These are phyloP conservation scores for Argyresthia goedartella DNA, from an alignment of 2,888 invertebrate species.

Conservation along the genomic window DNA sequence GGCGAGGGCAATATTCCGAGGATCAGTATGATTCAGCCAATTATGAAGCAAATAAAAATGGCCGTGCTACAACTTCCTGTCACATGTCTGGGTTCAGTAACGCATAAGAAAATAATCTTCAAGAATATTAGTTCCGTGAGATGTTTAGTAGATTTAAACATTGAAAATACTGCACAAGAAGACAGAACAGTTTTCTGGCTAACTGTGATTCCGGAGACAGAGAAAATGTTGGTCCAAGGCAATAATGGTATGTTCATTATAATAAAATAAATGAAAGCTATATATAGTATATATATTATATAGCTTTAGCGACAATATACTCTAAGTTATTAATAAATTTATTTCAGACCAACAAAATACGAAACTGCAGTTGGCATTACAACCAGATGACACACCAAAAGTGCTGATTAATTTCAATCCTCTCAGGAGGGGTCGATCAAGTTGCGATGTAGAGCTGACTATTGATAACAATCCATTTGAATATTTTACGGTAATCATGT, in stretches of 20 bases:
- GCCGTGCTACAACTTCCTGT: constrained; percentile 40
- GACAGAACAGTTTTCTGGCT: constrained; percentile 46
- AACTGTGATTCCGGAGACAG: constrained; percentile 20
- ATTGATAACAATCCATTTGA: constrained; percentile 55
- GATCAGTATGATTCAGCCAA: constrained; percentile 37
- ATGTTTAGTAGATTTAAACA: constrained; percentile 28
- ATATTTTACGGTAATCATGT: constrained; percentile 35
- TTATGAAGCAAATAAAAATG: constrained; percentile 28
- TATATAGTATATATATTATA: too few relatives aligned
- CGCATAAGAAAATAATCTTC: constrained; percentile 33
- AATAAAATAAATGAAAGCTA: too few relatives aligned
- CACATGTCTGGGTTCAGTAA: constrained; percentile 51
- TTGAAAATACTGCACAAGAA: constrained; percentile 27
- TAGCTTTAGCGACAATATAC: too few relatives aligned
- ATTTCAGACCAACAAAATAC: constrained; percentile 29
- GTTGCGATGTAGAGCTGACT: constrained; percentile 40
- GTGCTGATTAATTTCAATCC: constrained; percentile 44
- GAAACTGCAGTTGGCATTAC: constrained; percentile 26
- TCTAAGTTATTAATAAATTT: neutral
- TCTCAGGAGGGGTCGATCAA: constrained; percentile 36
- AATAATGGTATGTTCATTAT: constrained; percentile 26
- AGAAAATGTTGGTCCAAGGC: constrained; percentile 24
- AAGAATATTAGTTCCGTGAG: constrained; percentile 46
- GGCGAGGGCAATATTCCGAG: constrained; percentile 61
- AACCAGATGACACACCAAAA: constrained; percentile 32